Evolutionary conservation across 2,888 invertebrate genomes (phyloP), one percentile per base, ranked within the genome.

Genomic region (Pelosia muscerda): DNA sequence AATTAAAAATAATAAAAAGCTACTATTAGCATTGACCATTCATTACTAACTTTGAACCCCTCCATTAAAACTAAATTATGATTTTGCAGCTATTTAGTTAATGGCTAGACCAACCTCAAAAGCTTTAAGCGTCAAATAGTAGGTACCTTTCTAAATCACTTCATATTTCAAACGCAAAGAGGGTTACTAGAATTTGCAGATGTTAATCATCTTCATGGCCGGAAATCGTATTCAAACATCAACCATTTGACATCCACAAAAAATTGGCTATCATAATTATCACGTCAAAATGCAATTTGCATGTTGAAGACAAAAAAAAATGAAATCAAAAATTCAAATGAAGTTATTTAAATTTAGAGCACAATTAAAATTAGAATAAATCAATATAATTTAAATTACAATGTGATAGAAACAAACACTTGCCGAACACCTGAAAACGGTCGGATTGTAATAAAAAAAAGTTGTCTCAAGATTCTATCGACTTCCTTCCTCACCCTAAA

Each of bases 401-500:
- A 69, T 64, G 19, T 63, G 69, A 62, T 23, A 66, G 69, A 65
- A 69, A 72, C 68, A 69, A 66, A 63, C 68, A 81, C 84, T 84
- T 85, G 81, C 80, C 78, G 70, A 68, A 60, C 58, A 74, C 78
- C 72, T 71, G 71, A 80, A 73, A 76, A 73, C 74, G 82, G 78
- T 82, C 68, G 72, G 74, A 80, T 78, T 65, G 72, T 22, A 72
- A 77, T 78, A 80, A 82, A 80, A 77, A 82, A 74, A 77, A 42
- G n/a, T 19, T 31, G 28, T 28, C 57, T 70, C 81, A 82, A 85
- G 74, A 80, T 81, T 81, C 77, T 77, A 88, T 89, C 90, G 75
- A 86, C 90, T 87, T 90, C 89, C 91, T 92, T 93, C 93, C 94
- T 90, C 72, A 78, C 85, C 89, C 90, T 81, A 80, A 85, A 92